These are phyloP conservation scores for Apomyelois bistriatella DNA, from an alignment of 2,888 invertebrate species.

Conservation along the genomic window DNA sequence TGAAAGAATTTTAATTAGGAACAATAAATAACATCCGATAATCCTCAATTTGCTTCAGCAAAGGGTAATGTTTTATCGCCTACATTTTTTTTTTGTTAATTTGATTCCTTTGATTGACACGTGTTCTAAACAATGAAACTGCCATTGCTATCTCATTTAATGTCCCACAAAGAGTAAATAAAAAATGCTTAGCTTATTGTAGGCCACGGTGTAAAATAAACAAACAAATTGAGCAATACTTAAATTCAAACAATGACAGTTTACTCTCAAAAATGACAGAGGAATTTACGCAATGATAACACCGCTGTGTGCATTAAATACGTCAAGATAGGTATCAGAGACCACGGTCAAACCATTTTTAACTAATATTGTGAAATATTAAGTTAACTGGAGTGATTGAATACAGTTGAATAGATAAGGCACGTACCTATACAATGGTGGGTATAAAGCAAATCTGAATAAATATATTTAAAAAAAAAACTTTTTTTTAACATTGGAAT, in stretches of 20 bases:
- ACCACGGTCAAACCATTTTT: slow-evolving; percentile 33
- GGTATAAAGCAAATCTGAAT: too few species aligned
- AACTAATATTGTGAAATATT: slow-evolving; percentile 41
- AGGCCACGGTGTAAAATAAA: not conserved
- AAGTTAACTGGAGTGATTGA: slow-evolving; percentile 31
- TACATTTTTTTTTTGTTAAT: too few species aligned
- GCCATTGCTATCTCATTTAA: too few species aligned
- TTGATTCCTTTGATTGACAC: too few species aligned
- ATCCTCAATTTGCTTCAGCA: too few species aligned
- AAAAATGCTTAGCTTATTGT: not conserved
- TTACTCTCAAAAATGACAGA: slow-evolving; percentile 4
- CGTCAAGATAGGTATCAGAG: slow-evolving; percentile 19
- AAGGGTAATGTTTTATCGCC: too few species aligned
- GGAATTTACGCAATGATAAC: slow-evolving; percentile 13
- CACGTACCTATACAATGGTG: not conserved
- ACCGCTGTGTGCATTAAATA: slow-evolving; percentile 12
- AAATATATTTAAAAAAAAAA: too few species aligned
- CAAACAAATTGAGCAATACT: slow-evolving; percentile 4
- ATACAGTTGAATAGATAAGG: slow-evolving; percentile 24
- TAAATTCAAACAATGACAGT: slow-evolving; percentile 14
- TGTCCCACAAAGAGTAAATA: too few species aligned
- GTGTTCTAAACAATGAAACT: too few species aligned
- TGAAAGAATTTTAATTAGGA: too few species aligned
- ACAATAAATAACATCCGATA: too few species aligned
- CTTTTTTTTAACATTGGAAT: too few species aligned